Evolutionary conservation across 2,797 vertebrate species (phyloP).

Genomic region (Microtus californicus): DNA sequence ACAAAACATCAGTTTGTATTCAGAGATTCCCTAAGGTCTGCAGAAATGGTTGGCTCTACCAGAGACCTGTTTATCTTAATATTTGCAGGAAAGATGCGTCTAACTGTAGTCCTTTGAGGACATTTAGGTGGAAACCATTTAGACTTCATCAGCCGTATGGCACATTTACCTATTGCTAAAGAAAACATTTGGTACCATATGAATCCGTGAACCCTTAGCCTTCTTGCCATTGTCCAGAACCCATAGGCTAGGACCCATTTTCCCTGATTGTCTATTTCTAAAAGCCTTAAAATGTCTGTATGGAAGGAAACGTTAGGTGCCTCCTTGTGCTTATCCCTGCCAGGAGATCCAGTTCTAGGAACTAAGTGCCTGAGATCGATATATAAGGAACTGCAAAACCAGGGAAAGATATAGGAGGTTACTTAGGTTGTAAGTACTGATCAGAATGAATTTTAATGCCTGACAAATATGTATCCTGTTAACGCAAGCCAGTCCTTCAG

Average conservation of each 20-base stretch:
- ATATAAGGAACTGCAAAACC: background rate
- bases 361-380: background rate
- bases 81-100: background rate
- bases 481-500: background rate
- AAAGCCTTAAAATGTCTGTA: too few species aligned
- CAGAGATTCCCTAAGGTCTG: background rate
- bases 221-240: background rate
- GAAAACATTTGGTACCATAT: background rate
- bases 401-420: background rate
- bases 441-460: background rate
- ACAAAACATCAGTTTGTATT: background rate
- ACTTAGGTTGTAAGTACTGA: background rate
- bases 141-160: background rate
- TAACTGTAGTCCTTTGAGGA: background rate
- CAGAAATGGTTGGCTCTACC: background rate
- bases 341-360: background rate
- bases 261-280: background rate
- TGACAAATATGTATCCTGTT: background rate
- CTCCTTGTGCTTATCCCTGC: background rate
- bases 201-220: background rate
- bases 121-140: background rate
- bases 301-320: background rate
- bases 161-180: background rate
- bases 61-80: background rate
- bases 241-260: background rate